Base-by-base conservation (phyloP, 2,797 vertebrate species). In the Notolabrus celidotus region DNA sequence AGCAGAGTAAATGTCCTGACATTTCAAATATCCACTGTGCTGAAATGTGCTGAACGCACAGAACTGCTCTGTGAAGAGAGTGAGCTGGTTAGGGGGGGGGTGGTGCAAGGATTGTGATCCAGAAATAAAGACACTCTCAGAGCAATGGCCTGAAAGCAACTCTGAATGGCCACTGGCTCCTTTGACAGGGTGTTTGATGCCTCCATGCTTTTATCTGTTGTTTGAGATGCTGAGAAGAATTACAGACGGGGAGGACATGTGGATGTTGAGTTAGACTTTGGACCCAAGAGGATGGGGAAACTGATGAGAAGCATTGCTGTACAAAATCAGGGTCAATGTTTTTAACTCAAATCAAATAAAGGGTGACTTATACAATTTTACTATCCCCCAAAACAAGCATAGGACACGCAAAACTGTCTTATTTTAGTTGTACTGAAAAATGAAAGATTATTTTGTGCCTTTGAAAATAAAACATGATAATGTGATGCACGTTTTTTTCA, bases 1-100 rank as follows among this genome's bases (percentile, higher is more conserved):
- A 84, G 89, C 88, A 87, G 80, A 91, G 89, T 91, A 89, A 92
- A 91, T 92, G 89, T 91, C 91, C 91, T 93, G 92, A 93, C 91
- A 91, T 92, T 92, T 93, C 89, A 91, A 91, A 93, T 92, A 92
- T 91, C 90, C 89, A 89, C 63, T 56, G 67, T 64, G 82, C 79
- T 19, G 70, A 86, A 92, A 93, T 91, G 87, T 92, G 92, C 88
- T 92, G 90, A 93, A 79, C 34, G 41, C 78, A 87, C 90, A 92
- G 80, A 92, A 90, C 61, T 64, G 72, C 77, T 67, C 57, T 51
- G 67, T 72, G 79, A 87, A 82, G 80, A 80, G 72, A 63, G 66
- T 70, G 83, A 77, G 86, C 41, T 56, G 69, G 76, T 80, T 61
- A 46, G 70, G 64, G 66, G 15, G 6, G 25, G 43, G 64, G 22